Conservation (phyloP, 2,888 invertebrate genomes). For the Cistogaster globosa region DNA sequence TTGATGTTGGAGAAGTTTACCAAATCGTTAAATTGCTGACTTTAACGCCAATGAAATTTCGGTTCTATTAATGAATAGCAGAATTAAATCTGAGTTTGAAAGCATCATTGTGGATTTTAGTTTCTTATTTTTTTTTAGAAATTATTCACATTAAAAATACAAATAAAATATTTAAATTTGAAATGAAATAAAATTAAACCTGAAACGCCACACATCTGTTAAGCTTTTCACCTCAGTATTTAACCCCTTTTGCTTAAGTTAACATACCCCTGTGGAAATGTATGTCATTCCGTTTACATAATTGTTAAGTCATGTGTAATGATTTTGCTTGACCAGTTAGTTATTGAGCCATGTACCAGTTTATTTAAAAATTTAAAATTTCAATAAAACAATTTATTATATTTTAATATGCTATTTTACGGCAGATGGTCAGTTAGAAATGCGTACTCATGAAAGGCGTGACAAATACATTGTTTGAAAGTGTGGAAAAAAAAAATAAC, state of each 20-base stretch:
- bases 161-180: neutral
- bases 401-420: conserved; percentile 44
- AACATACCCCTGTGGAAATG: too few relatives aligned
- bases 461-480: conserved; percentile 37
- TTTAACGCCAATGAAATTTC: too few relatives aligned
- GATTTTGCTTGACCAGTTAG: conserved; percentile 61
- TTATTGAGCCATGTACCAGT: neutral
- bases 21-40: too few relatives aligned
- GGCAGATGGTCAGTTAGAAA: conserved; percentile 65
- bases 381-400: conserved; percentile 52
- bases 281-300: neutral
- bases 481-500: conserved; percentile 24
- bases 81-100: too few relatives aligned
- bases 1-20: too few relatives aligned
- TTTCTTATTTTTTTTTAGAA: too few relatives aligned
- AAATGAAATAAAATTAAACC: neutral
- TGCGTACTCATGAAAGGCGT: conserved; percentile 40
- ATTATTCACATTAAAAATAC: too few relatives aligned
- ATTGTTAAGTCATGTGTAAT: conserved; percentile 63
- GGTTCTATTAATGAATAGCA: too few relatives aligned
- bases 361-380: conserved; percentile 27
- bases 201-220: conserved; percentile 46
- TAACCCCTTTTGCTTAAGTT: conserved; percentile 16
- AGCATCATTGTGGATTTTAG: too few relatives aligned
- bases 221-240: conserved; percentile 51